A percentile compares a stretch with the other conserved stretches of the same genome.
phyloP scores from a whole-genome alignment of 1,140 invertebrate genomes.

The Drosophila lacteicornis region DNA sequence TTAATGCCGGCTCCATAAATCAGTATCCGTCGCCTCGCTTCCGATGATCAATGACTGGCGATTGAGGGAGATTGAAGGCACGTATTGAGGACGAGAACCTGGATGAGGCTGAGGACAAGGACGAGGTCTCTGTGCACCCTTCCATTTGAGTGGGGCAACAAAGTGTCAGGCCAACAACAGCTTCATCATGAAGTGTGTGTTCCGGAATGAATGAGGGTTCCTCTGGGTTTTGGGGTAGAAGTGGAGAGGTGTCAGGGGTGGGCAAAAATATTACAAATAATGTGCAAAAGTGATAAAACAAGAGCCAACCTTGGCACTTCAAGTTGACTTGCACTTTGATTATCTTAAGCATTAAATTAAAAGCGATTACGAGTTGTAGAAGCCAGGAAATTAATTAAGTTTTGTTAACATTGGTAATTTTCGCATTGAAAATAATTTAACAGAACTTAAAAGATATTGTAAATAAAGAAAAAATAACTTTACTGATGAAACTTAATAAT shows the following conservation, averaged over 20 bases:
- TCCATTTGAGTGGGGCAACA: conserved; percentile 34
- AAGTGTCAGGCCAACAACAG: conserved; percentile 72
- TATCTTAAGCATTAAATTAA: not conserved
- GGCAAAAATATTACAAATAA: conserved; percentile 64
- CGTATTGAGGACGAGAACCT: conserved; percentile 56
- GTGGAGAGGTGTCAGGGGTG: conserved; percentile 38
- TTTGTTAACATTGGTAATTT: not conserved
- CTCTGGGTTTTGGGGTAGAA: not conserved
- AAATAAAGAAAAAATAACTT: not conserved
- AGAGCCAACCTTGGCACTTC: conserved; percentile 1
- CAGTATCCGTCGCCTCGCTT: conserved; percentile 56
- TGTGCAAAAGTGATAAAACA: conserved; percentile 46
- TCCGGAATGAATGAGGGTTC: not conserved
- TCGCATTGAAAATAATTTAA: not conserved
- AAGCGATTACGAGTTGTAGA: not conserved
- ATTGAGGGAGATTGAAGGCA: conserved; percentile 70
- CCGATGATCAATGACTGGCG: conserved; percentile 73
- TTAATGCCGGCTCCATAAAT: conserved; percentile 73
- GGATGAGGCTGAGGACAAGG: conserved; percentile 49
- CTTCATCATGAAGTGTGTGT: conserved; percentile 60
- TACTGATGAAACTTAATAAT: not conserved
- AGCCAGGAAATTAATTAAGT: not conserved
- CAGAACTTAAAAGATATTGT: not conserved
- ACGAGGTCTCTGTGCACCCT: conserved; percentile 13
- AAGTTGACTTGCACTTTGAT: not conserved